Conservation (phyloP, 2,113 vertebrate genomes). For the Campylorhamphus procurvoides region DNA sequence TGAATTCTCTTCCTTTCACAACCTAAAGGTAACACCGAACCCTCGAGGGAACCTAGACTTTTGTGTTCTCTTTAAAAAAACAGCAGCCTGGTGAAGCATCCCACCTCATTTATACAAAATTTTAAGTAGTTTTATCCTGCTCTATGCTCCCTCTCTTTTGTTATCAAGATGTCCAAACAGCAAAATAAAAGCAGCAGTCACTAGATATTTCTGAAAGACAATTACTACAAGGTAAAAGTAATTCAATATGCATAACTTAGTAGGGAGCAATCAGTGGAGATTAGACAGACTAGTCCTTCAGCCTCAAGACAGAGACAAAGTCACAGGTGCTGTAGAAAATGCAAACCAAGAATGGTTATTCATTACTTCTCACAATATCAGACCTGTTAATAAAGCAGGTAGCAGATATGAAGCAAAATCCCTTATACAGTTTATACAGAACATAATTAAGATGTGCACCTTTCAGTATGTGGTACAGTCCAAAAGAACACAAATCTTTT, state of each 20-base stretch:
- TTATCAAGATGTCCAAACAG: not conserved
- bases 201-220: not conserved
- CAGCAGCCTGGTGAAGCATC: not conserved
- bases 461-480: not conserved
- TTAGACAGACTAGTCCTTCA: not conserved
- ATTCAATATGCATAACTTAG: not conserved
- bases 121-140: not conserved
- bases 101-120: not conserved
- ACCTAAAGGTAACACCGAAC: not conserved
- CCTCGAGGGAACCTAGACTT: rapidly evolving
- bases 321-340: not conserved
- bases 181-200: not conserved
- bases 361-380: not conserved
- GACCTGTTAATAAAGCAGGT: not conserved
- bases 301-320: not conserved
- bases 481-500: not conserved
- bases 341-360: not conserved
- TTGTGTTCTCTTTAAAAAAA: not conserved
- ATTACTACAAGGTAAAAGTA: not conserved
- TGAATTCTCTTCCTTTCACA: not conserved
- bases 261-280: not conserved
- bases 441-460: not conserved
- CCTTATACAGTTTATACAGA: not conserved
- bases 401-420: not conserved
- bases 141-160: not conserved